These are phyloP conservation scores for Macrotis lagotis DNA, from an alignment of 2,113 vertebrate genomes.

Conservation along the genomic window DNA sequence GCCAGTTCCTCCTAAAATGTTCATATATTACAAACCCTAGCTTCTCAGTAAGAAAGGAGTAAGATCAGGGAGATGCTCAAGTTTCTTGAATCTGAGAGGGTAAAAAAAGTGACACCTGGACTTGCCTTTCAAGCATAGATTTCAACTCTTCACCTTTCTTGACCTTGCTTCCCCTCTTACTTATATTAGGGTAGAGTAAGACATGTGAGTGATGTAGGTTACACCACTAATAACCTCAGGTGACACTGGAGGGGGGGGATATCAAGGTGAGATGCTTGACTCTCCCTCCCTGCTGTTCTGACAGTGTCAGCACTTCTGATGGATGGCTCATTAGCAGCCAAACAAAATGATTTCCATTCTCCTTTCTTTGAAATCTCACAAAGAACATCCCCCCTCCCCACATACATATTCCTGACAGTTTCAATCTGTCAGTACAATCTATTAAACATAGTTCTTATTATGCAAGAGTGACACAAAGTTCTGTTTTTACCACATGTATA, in stretches of 20 bases:
- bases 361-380: slow-evolving; percentile 57
- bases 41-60: neutral
- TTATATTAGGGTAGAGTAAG: slow-evolving; percentile 63
- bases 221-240: slow-evolving; percentile 62
- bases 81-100: neutral
- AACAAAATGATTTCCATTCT: slow-evolving; percentile 62
- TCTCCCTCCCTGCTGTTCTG: slow-evolving; percentile 68
- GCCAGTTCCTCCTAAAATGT: neutral
- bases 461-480: slow-evolving; percentile 47
- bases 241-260: slow-evolving; percentile 67
- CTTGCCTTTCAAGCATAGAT: neutral
- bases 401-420: slow-evolving; percentile 56
- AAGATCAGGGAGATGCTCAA: neutral
- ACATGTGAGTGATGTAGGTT: slow-evolving; percentile 66
- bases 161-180: slow-evolving; percentile 69
- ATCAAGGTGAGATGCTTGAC: slow-evolving; percentile 61
- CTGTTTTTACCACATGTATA: slow-evolving; percentile 36
- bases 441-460: slow-evolving; percentile 63
- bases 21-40: neutral
- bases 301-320: slow-evolving; percentile 74
- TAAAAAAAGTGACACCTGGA: neutral
- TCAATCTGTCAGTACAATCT: slow-evolving; percentile 59
- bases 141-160: slow-evolving; percentile 5
- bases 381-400: slow-evolving; percentile 53
- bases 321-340: slow-evolving; percentile 77